phyloP scores from a whole-genome alignment of 1,140 invertebrate genomes.

The Magallana angulata region DNA sequence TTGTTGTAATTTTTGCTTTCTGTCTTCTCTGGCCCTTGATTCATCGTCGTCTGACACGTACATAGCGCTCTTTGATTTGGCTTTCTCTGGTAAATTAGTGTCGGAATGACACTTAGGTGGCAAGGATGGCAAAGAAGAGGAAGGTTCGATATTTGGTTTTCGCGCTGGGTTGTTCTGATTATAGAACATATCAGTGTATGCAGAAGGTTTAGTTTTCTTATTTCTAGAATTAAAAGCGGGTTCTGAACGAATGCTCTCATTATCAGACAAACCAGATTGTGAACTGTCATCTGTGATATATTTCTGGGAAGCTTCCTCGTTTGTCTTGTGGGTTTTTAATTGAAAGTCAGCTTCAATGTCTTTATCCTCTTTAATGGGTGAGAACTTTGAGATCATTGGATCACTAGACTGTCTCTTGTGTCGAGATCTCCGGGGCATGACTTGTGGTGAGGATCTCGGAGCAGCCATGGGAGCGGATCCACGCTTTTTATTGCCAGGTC shows the following conservation, averaged over 20 bases:
- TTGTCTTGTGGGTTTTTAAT: constrained; percentile 46
- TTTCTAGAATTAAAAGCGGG: constrained; percentile 62
- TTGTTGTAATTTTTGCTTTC: constrained; percentile 84
- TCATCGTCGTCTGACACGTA: constrained; percentile 72
- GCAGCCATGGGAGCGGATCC: constrained; percentile 59
- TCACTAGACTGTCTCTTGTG: constrained; percentile 78
- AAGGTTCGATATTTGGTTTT: constrained; percentile 47
- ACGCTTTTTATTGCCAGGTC: constrained; percentile 62
- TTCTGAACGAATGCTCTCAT: constrained; percentile 75
- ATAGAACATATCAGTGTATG: constrained; percentile 72
- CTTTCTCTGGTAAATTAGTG: constrained; percentile 58
- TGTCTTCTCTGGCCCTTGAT: constrained; percentile 80
- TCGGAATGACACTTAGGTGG: constrained; percentile 66
- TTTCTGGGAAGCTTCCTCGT: constrained; percentile 48
- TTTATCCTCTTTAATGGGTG: constrained; percentile 82
- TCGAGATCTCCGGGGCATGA: constrained; percentile 74
- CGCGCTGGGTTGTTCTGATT: constrained; percentile 13
- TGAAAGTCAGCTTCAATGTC: constrained; percentile 79
- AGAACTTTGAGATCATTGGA: constrained; percentile 80
- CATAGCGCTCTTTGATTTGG: constrained; percentile 40
- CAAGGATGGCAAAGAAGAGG: constrained; percentile 52
- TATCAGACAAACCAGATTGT: constrained; percentile 75
- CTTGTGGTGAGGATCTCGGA: constrained; percentile 75
- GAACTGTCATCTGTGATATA: constrained; percentile 74
- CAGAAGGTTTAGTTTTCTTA: constrained; percentile 68